phyloP scores from a whole-genome alignment of 2,888 invertebrate species.

The Drosophila birchii region DNA sequence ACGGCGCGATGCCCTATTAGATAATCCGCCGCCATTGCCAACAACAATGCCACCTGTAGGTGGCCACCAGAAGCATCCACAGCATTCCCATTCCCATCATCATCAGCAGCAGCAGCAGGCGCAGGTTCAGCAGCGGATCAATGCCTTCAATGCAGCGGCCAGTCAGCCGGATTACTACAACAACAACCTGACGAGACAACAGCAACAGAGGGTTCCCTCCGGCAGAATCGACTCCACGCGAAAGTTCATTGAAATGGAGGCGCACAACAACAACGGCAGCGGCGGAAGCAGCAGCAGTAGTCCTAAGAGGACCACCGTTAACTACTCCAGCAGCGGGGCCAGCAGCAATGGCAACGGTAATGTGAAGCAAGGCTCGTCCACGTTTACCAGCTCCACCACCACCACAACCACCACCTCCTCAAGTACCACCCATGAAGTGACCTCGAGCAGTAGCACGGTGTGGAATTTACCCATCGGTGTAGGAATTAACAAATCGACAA shows the following conservation, averaged over 20 bases:
- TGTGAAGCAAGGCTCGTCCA: slow-evolving; percentile 49
- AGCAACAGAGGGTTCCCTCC: slow-evolving; percentile 64
- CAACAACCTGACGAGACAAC: slow-evolving; percentile 50
- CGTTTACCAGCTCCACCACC: slow-evolving; percentile 43
- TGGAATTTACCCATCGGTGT: slow-evolving; percentile 79
- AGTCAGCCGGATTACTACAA: slow-evolving; percentile 64
- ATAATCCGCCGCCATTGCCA: slow-evolving; percentile 85
- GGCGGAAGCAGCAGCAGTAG: slow-evolving; percentile 51
- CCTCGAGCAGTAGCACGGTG: slow-evolving; percentile 83
- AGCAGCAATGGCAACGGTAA: slow-evolving; percentile 76
- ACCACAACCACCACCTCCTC: slow-evolving; percentile 48
- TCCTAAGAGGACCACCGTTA: slow-evolving; percentile 62
- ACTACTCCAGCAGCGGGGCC: slow-evolving; percentile 67
- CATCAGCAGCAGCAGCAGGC: slow-evolving; percentile 62
- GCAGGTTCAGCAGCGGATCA: slow-evolving; percentile 81
- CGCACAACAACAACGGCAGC: slow-evolving; percentile 56
- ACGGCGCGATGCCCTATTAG: slow-evolving; percentile 58
- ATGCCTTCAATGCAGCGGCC: slow-evolving; percentile 81
- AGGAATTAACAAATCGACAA: slow-evolving; percentile 51
- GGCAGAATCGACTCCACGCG: slow-evolving; percentile 71
- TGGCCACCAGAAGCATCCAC: slow-evolving; percentile 56
- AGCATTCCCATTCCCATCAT: slow-evolving; percentile 55
- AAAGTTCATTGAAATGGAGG: slow-evolving; percentile 81
- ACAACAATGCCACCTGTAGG: slow-evolving; percentile 84
- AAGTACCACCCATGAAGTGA: slow-evolving; percentile 55